Percentiles rank a stretch among this genome's conserved stretches.
phyloP scores from a whole-genome alignment of 1,140 invertebrate genomes.

The Saxidomus purpurata region DNA sequence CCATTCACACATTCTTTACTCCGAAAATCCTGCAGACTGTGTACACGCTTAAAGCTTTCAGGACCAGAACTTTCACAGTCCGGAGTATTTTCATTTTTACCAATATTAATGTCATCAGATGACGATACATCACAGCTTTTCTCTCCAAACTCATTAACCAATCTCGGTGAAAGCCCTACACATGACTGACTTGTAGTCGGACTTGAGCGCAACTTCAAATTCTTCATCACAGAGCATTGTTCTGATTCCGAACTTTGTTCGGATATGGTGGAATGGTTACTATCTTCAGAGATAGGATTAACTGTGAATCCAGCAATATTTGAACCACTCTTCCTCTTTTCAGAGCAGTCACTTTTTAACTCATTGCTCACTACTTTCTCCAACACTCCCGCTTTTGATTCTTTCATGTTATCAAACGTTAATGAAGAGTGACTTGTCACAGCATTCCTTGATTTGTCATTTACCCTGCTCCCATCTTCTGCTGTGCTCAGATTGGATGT shows the following conservation, averaged over 20 bases:
- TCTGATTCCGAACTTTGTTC: conserved; percentile 78
- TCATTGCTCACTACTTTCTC: neutral
- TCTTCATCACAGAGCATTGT: conserved; percentile 75
- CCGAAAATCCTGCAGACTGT: conserved; percentile 55
- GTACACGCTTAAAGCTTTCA: conserved; percentile 54
- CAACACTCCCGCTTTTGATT: neutral
- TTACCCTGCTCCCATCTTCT: conserved; percentile 48
- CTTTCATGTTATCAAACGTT: conserved; percentile 81
- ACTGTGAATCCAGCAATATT: conserved; percentile 29
- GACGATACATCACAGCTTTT: conserved; percentile 54
- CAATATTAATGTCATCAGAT: conserved; percentile 29
- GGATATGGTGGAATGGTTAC: conserved; percentile 79
- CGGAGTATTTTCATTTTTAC: neutral
- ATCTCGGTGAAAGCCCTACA: conserved; percentile 36
- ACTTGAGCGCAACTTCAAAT: conserved; percentile 72
- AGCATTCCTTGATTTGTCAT: conserved; percentile 64
- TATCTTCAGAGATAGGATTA: conserved; percentile 76
- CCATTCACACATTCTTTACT: neutral
- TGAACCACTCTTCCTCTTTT: conserved; percentile 16
- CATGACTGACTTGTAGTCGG: conserved; percentile 39
- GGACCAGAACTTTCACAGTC: neutral
- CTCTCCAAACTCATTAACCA: conserved; percentile 20
- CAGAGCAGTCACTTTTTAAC: neutral
- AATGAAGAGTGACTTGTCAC: conserved; percentile 53
- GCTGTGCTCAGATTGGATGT: neutral